Base-by-base conservation (phyloP, 2,113 vertebrate genomes). In the Hippocampus abdominalis region DNA sequence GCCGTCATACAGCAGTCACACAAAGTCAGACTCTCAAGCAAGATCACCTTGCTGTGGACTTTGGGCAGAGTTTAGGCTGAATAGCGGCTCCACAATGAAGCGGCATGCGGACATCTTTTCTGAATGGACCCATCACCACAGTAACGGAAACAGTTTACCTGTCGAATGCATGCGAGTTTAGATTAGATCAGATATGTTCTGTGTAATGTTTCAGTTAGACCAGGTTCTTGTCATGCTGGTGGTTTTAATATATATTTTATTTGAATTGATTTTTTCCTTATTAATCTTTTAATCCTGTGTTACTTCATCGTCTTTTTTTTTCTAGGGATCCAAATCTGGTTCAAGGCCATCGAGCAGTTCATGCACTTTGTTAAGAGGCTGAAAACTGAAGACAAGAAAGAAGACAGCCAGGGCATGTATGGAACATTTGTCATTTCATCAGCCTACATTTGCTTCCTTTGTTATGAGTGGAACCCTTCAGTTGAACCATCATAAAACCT, bases 281-380 rank as follows among this genome's bases (percentile, higher is more conserved):
- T 36, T 36, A 6, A 36, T 36, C 13, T 44, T 13, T 10, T 13
- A 68, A 16, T 75, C n/a, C 8, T 74, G 32, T 72, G 25, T 49
- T n/a, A 4, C 32, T 36, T 36, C 32, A 36, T 36, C 36, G 9
- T 46, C 15, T 79, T 59, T 3, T 65, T 39, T 66, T 74, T 32
- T 81, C 23, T 82, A 96, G 95, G 93, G 92, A 91, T 86, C 90
- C 91, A 72, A 84, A 84, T 89, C 89, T 92, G 90, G 92, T 84
- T 83, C 83, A 90, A 90, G 92, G 83, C 91, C 8, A 86, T 92
- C 70, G 84, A 92, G 85, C 90, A 80, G 94, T 96, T 96, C 84
- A 97, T 97, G 95, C 93, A 94, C 94, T 95, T 92, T 91, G 92
- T 93, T 89, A 98, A 98, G 94, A 96, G 93, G 91, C 89, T 94